Conservation (phyloP, 1,140 invertebrate genomes). For the Paraescarpia echinospica region DNA sequence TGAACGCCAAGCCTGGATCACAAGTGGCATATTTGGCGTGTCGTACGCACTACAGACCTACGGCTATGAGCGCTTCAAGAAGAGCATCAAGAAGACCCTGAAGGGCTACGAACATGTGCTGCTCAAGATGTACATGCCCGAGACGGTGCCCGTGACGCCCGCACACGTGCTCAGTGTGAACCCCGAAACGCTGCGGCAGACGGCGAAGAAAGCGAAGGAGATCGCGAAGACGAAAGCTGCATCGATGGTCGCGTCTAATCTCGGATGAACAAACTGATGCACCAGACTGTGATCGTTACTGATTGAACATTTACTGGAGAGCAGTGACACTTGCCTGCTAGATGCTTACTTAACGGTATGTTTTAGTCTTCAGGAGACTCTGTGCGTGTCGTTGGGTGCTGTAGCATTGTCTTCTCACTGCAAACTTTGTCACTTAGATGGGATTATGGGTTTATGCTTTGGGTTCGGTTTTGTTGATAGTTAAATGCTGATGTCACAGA, state of each 20-base stretch:
- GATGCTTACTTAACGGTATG: not conserved
- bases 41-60: slow-evolving; percentile 84
- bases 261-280: not conserved
- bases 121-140: slow-evolving; percentile 42
- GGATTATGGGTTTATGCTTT: not conserved
- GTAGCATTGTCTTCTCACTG: not conserved
- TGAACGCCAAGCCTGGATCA: slow-evolving; percentile 79
- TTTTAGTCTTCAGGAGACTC: not conserved
- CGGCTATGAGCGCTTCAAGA: slow-evolving; percentile 82
- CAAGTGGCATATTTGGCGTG: slow-evolving; percentile 80
- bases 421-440: too few species aligned
- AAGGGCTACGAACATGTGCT: slow-evolving; percentile 82
- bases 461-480: not conserved
- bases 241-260: slow-evolving; percentile 46
- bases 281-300: not conserved
- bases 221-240: slow-evolving; percentile 72
- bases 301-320: too few species aligned
- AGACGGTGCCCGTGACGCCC: slow-evolving; percentile 45
- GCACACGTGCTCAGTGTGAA: slow-evolving; percentile 65
- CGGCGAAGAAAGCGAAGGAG: slow-evolving; percentile 71
- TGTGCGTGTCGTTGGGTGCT: not conserved
- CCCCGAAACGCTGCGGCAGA: slow-evolving; percentile 67
- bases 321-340: not conserved
- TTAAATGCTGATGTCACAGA: not conserved
- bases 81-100: slow-evolving; percentile 79